These are phyloP conservation scores for Anarrhichthys ocellatus DNA, from an alignment of 2,113 vertebrate genomes.

Conservation along the genomic window DNA sequence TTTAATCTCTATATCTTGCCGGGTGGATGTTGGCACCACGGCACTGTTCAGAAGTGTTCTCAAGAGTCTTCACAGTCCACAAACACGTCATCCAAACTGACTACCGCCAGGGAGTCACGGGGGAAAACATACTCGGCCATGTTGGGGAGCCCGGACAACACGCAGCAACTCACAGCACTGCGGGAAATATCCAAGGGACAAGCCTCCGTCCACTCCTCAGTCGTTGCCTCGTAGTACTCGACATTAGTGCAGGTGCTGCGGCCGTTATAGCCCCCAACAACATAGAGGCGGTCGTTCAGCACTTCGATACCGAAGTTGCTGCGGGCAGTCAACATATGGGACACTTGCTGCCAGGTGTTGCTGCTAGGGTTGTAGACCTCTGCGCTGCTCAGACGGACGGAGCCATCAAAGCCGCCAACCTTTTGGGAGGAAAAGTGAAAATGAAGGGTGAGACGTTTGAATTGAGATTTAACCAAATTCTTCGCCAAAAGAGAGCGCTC, in stretches of 20 bases:
- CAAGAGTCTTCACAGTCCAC: not conserved
- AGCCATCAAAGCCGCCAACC: conserved; percentile 91
- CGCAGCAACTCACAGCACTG: conserved; percentile 89
- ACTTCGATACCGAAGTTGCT: conserved; percentile 91
- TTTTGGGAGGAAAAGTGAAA: conserved; percentile 74
- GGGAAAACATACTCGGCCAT: not conserved
- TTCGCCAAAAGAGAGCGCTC: not conserved
- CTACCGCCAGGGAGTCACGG: accelerated
- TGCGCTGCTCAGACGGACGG: conserved; percentile 67
- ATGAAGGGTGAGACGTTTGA: not conserved
- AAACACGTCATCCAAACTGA: accelerated
- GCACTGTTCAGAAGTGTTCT: not conserved
- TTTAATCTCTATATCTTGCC: not conserved
- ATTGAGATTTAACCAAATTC: not conserved
- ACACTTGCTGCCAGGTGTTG: conserved; percentile 84
- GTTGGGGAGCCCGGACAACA: conserved; percentile 85
- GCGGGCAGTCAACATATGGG: conserved; percentile 85
- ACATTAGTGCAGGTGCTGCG: conserved; percentile 29
- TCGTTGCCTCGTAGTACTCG: conserved; percentile 66
- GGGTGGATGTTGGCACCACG: not conserved
- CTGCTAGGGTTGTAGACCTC: conserved; percentile 74
- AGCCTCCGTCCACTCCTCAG: conserved; percentile 79
- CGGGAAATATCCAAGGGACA: conserved; percentile 83
- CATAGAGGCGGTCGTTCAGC: conserved; percentile 72
- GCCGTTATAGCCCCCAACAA: conserved; percentile 70